Conservation (phyloP, 2,113 vertebrate genomes). For the Orientallactaga bullata region DNA sequence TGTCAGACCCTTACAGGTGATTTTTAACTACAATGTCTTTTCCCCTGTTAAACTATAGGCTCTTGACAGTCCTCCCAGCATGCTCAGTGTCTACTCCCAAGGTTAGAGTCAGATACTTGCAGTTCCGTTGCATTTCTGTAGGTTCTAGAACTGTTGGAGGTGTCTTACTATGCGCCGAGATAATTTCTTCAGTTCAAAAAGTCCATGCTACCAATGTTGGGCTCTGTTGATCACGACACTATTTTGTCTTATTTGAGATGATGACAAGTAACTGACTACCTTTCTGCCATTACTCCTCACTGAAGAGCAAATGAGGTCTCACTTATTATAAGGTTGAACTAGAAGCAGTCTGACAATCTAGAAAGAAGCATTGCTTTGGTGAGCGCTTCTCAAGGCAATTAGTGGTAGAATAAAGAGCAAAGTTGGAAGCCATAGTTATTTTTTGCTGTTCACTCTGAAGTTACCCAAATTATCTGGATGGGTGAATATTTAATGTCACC, state of each 20-base stretch:
- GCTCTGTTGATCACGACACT: background rate
- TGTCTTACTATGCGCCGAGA: background rate
- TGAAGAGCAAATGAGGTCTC: background rate
- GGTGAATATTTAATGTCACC: slow-evolving; percentile 64
- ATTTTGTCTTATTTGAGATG: background rate
- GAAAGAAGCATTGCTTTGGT: background rate
- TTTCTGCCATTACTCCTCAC: background rate
- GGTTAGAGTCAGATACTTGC: background rate
- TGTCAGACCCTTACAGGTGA: background rate
- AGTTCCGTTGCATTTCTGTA: background rate
- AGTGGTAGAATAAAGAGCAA: background rate
- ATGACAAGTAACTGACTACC: background rate
- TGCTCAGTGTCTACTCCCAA: background rate
- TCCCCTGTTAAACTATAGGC: slow-evolving; percentile 1
- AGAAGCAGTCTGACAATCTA: background rate
- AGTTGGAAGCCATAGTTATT: background rate
- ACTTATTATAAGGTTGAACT: background rate
- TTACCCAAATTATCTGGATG: slow-evolving; percentile 48
- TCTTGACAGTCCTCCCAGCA: background rate
- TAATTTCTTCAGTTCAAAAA: background rate
- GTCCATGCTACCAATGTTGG: too few species aligned
- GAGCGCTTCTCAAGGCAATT: background rate
- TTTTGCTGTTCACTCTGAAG: slow-evolving; percentile 51
- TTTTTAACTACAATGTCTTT: background rate
- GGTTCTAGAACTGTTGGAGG: background rate